Evolutionary conservation across 2,888 invertebrate species (phyloP).

Genomic region (Hybos culiciformis): DNA sequence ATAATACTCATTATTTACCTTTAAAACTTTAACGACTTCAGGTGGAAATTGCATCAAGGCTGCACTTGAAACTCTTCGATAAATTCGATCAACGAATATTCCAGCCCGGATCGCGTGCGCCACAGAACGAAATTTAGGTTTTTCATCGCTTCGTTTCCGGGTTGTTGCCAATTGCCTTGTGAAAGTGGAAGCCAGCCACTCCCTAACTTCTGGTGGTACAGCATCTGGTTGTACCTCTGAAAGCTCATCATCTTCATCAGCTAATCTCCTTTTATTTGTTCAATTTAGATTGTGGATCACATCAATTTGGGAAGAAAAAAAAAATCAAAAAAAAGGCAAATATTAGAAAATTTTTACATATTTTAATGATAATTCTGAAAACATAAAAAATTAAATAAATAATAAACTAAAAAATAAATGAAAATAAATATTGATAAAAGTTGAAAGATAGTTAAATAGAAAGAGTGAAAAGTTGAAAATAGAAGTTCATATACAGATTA

Average conservation of each 20-base stretch:
- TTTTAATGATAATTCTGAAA: neutral
- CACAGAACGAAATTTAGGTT: conserved; percentile 84
- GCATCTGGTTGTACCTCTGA: conserved; percentile 94
- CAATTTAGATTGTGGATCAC: neutral
- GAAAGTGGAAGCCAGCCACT: conserved; percentile 94
- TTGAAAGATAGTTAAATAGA: too few species aligned
- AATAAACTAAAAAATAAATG: conserved; percentile 13
- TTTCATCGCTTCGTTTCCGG: conserved; percentile 61
- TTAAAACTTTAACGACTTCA: conserved; percentile 71
- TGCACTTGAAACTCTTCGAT: conserved; percentile 63
- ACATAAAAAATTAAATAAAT: neutral
- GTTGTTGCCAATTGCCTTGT: conserved; percentile 76
- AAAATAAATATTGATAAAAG: too few species aligned
- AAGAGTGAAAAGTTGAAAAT: too few species aligned
- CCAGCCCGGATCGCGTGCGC: conserved; percentile 94
- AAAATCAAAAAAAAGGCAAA: conserved; percentile 11
- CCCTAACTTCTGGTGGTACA: conserved; percentile 89
- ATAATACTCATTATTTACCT: conserved; percentile 61
- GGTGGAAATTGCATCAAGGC: conserved; percentile 78
- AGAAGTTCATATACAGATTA: too few species aligned
- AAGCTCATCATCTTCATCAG: conserved; percentile 88
- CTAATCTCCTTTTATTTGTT: conserved; percentile 47
- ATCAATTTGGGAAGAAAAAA: conserved; percentile 3
- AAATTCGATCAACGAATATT: conserved; percentile 90
- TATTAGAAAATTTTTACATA: conserved; percentile 13